Conservation (phyloP, 2,113 vertebrate species). For the Oxyura jamaicensis region DNA sequence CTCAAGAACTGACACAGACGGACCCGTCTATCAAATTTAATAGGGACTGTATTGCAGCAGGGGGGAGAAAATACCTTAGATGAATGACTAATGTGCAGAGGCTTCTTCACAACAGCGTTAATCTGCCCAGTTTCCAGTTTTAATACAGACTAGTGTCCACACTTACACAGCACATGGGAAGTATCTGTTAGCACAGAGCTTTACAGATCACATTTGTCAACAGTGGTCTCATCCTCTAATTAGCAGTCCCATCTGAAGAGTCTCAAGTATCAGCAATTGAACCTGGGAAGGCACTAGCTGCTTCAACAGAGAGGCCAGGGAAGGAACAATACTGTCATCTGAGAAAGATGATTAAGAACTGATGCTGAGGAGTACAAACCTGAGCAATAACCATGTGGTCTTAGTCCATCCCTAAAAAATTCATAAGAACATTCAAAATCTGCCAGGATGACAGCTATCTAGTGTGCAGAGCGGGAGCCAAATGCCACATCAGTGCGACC, state of each 20-base stretch:
- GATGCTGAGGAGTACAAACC: background rate
- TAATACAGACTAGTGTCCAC: background rate
- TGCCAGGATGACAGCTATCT: background rate
- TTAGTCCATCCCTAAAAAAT: background rate
- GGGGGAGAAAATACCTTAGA: background rate
- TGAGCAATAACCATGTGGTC: fast-evolving
- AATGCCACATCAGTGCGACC: background rate
- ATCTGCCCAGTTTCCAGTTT: conserved; percentile 23
- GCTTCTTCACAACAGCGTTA: conserved; percentile 8
- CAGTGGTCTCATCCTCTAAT: background rate
- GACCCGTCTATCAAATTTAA: background rate
- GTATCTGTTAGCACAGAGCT: conserved; percentile 10
- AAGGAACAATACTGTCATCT: background rate
- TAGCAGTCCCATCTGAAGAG: background rate
- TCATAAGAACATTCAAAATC: background rate
- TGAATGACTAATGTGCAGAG: conserved; percentile 29
- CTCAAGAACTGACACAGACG: background rate
- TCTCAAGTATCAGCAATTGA: background rate
- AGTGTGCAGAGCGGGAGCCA: background rate
- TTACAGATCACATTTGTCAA: background rate
- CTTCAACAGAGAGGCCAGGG: background rate
- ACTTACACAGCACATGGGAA: background rate
- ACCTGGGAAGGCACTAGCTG: background rate
- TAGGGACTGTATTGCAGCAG: background rate
- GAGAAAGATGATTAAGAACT: background rate